A percentile compares a stretch with the other conserved stretches of the same genome.
These are phyloP conservation scores for Lasioglossum albipes DNA, from an alignment of 1,140 invertebrate species.

Conservation along the genomic window DNA sequence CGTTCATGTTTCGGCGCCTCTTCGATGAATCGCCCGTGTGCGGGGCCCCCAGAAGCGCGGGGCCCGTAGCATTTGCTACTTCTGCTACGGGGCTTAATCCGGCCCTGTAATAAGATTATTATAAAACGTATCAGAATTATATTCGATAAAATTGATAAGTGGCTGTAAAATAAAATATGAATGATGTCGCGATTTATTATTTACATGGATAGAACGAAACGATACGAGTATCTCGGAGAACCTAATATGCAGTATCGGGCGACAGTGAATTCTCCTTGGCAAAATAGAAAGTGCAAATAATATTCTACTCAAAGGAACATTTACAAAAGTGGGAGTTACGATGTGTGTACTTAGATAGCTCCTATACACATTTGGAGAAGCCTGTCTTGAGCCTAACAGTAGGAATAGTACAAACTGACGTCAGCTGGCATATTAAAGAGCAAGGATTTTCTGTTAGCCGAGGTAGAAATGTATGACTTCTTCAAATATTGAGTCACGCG, in stretches of 20 bases:
- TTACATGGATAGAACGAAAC: no score
- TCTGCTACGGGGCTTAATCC: no score
- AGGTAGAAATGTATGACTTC: constrained; percentile 33
- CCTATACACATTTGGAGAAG: not conserved
- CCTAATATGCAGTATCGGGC: not conserved
- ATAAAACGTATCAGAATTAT: no score
- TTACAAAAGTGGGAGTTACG: not conserved
- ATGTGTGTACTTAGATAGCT: not conserved
- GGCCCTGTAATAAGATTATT: no score
- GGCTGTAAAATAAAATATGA: no score
- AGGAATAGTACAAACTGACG: constrained; percentile 23
- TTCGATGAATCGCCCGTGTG: no score
- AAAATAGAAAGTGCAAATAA: not conserved
- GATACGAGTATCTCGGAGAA: no score
- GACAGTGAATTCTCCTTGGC: not conserved
- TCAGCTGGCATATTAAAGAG: constrained; percentile 21
- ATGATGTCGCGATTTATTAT: no score
- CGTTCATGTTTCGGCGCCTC: no score
- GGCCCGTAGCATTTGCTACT: no score
- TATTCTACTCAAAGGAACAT: not conserved
- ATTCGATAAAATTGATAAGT: no score
- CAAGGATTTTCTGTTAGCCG: constrained; percentile 34
- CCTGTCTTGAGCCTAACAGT: not conserved
- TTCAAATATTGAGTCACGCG: constrained; percentile 43
- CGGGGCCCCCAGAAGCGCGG: no score